phyloP scores from a whole-genome alignment of 2,113 vertebrate species.

The Monarcha castaneiventris region DNA sequence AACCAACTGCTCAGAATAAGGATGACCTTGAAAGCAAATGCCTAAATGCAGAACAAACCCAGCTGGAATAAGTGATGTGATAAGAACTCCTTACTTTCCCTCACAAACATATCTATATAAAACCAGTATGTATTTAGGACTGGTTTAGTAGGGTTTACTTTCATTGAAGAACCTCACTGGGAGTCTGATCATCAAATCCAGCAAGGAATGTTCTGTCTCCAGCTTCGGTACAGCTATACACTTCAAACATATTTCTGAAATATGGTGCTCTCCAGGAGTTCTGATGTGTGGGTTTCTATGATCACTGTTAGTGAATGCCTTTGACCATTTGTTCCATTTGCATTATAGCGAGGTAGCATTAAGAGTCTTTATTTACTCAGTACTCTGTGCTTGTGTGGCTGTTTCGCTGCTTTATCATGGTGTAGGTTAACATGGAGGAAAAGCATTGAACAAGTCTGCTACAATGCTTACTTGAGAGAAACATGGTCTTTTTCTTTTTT shows the following conservation, averaged over 20 bases:
- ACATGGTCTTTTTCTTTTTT: background rate
- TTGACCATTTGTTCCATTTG: background rate
- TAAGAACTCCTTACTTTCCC: background rate
- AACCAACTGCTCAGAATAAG: background rate
- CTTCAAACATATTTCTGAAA: conserved; percentile 32
- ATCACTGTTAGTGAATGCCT: conserved; percentile 3
- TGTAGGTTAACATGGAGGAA: background rate
- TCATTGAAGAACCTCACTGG: background rate
- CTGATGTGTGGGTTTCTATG: background rate
- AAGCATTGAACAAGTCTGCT: background rate
- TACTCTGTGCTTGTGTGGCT: conserved; percentile 15
- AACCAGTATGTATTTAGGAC: conserved; percentile 39
- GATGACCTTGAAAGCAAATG: background rate
- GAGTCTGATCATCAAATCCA: conserved; percentile 25
- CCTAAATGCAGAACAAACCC: conserved; percentile 21
- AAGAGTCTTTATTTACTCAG: background rate
- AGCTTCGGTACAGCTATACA: background rate
- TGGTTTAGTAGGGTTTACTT: background rate
- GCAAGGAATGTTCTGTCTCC: conserved; percentile 1
- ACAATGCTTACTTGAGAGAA: conserved; percentile 12
- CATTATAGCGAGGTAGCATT: background rate
- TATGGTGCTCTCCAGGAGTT: conserved; percentile 72
- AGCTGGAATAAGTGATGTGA: conserved; percentile 51
- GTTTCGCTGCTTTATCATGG: background rate
- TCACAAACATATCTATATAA: background rate